phyloP scores from a whole-genome alignment of 2,888 invertebrate genomes.

The Nephrotoma appendiculata region DNA sequence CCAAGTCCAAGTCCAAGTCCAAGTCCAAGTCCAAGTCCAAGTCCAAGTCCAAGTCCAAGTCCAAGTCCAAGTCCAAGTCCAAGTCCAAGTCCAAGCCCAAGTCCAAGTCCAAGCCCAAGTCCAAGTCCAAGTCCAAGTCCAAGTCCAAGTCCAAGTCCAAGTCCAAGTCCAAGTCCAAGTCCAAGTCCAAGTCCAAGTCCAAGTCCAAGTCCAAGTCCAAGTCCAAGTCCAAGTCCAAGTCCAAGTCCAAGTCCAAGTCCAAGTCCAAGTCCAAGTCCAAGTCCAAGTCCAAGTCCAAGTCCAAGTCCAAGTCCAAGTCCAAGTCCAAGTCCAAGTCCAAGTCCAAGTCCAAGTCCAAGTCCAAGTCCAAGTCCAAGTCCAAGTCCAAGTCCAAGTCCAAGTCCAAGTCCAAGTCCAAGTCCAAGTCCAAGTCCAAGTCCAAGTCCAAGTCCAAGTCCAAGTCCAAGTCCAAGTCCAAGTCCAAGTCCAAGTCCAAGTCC shows the following conservation, averaged over 20 bases:
- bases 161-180: slow-evolving; percentile 3
- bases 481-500: too few relatives aligned
- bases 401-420: too few relatives aligned
- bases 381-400: too few relatives aligned
- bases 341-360: neutral
- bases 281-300: slow-evolving; percentile 7
- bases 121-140: neutral
- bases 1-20: neutral
- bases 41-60: slow-evolving; percentile 2
- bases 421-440: too few relatives aligned
- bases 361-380: too few relatives aligned
- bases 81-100: slow-evolving; percentile 1
- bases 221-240: neutral
- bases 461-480: too few relatives aligned
- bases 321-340: slow-evolving; percentile 2
- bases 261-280: slow-evolving; percentile 7
- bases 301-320: neutral
- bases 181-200: neutral
- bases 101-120: neutral
- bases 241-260: neutral
- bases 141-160: slow-evolving; percentile 5
- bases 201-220: slow-evolving; percentile 1
- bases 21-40: neutral
- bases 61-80: slow-evolving; percentile 4
- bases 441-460: too few relatives aligned